A percentile compares a stretch with the other conserved stretches of the same genome.
Evolutionary conservation across 1,140 invertebrate genomes (phyloP).

Genomic region (Drosophila quadrilineata): DNA sequence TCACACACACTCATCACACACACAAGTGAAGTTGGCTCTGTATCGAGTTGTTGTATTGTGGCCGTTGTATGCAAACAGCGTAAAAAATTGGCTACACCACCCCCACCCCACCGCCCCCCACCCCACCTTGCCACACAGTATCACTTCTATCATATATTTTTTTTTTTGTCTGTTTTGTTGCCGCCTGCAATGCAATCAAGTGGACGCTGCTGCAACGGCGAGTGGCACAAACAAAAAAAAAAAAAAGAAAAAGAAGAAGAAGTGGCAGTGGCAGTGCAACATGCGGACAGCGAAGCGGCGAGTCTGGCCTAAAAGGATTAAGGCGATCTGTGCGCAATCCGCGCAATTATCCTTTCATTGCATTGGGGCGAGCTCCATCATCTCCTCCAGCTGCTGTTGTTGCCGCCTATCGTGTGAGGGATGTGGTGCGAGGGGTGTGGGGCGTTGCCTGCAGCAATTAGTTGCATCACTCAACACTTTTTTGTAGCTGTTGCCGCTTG

Average conservation of each 20-base stretch:
- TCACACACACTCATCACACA: constrained; percentile 11
- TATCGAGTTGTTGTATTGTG: constrained; percentile 53
- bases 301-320: constrained; percentile 73
- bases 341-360: constrained; percentile 78
- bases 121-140: too few relatives aligned
- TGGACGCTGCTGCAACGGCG: constrained; percentile 64
- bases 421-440: background rate
- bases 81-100: constrained; percentile 57
- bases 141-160: constrained; percentile 25
- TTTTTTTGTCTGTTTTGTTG: constrained; percentile 19
- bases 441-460: constrained; percentile 63
- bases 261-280: constrained; percentile 10
- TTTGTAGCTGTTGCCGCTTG: constrained; percentile 2
- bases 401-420: constrained; percentile 1
- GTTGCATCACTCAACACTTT: constrained; percentile 77
- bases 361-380: too few relatives aligned
- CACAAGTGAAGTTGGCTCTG: background rate
- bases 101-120: too few relatives aligned
- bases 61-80: constrained; percentile 35
- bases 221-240: too few relatives aligned
- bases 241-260: too few relatives aligned
- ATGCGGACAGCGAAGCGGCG: constrained; percentile 21
- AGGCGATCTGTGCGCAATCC: constrained; percentile 78
- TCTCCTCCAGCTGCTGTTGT: constrained; percentile 5
- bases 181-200: constrained; percentile 67